Evolutionary conservation across 2,113 vertebrate species (phyloP).

Genomic region (Dasyprocta punctata): DNA sequence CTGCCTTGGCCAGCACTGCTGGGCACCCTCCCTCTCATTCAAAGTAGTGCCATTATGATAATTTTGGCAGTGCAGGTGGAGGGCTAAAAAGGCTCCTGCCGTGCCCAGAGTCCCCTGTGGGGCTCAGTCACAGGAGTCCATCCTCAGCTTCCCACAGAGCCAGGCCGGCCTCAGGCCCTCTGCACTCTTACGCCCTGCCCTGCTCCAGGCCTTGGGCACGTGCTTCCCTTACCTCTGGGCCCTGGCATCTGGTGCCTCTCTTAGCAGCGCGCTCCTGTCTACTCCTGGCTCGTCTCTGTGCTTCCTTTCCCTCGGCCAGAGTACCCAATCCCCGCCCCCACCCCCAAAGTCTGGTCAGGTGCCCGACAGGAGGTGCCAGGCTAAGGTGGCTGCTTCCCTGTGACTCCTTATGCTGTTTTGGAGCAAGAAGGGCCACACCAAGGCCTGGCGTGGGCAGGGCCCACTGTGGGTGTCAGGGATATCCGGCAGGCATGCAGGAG

Average conservation of each 20-base stretch:
- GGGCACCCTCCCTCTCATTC: neutral
- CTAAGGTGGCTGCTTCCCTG: neutral
- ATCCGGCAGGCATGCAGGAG: neutral
- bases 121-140: neutral
- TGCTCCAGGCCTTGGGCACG: neutral
- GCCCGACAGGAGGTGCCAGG: neutral
- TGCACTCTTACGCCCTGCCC: no score
- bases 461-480: neutral
- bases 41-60: neutral
- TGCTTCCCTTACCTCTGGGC: neutral
- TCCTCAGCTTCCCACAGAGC: neutral
- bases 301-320: neutral
- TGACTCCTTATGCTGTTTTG: neutral
- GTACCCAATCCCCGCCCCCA: neutral
- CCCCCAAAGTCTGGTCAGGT: no score
- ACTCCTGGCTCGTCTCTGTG: neutral
- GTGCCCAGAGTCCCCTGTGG: neutral
- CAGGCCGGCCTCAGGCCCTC: neutral
- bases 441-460: neutral
- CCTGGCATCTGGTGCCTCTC: no score
- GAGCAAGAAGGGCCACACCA: neutral
- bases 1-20: neutral
- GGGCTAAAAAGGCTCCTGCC: neutral
- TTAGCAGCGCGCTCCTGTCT: no score
- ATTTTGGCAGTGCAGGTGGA: neutral